Evolutionary conservation across 2,888 invertebrate genomes (phyloP), one percentile per base, ranked within the genome.

Genomic region (Agrilus biguttatus): DNA sequence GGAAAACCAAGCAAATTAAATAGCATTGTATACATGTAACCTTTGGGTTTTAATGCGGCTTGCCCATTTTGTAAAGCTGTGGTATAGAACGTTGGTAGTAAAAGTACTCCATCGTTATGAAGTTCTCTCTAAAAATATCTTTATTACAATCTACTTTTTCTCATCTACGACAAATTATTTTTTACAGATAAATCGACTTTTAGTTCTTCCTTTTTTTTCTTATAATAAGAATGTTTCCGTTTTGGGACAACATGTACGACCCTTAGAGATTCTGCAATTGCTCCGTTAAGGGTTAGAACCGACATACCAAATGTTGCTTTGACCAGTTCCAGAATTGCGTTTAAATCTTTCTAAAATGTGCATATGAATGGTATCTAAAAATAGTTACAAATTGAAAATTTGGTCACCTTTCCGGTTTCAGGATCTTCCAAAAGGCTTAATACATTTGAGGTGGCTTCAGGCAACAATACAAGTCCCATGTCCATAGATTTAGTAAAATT

Each of bases 1-100:
- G 90, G 90, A 55, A 85, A 66, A 1, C 82, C 84, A 2, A 86
- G 68, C 3, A 81, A 66, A 66, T 87, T 88, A 59, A 78, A 77
- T 44, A 78, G 62, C 61, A 77, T 75, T 3, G 77, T 70, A 66
- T 83, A 86, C 40, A 72, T 59, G 34, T 75, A 74, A 46, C 77
- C 77, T 17, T 74, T 62, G 2, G 73, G 65, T 47, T 76, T 74
- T 36, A 75, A 62, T 50, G 72, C 60, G 47, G 80, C 75, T 46
- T 75, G 72, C 47, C 75, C 69, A 62, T 85, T 83, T 43, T 72
- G 70, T 28, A 79, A 74, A 1, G 87, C 84, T 1, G 72, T 59
- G 5, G 68, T 66, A 13, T 73, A 73, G 62, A 77, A 78, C 41
- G 79, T 77, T 13, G 88, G 88, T 55, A 78, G 83, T 23, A 89